These are phyloP conservation scores for Pemphredon lugubris DNA, from an alignment of 2,888 invertebrate genomes.

Conservation along the genomic window DNA sequence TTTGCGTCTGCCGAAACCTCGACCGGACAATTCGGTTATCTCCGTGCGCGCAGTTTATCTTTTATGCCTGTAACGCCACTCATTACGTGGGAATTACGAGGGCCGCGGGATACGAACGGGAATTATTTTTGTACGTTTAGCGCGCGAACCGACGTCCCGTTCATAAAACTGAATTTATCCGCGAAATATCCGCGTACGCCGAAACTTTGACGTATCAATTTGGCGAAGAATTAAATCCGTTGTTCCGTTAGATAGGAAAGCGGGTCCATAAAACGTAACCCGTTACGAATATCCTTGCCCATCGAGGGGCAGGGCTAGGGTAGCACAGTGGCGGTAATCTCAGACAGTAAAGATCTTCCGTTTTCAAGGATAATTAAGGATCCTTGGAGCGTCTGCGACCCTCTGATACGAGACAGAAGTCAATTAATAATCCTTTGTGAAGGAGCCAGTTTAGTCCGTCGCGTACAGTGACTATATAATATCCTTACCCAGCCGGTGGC, in stretches of 20 bases:
- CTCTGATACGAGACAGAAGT: conserved; percentile 69
- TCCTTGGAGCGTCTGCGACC: conserved; percentile 62
- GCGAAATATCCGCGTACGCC: no score
- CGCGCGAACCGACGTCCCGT: no score
- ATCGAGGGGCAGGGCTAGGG: conserved; percentile 27
- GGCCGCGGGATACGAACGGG: no score
- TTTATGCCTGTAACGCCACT: neutral
- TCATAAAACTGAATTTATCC: neutral
- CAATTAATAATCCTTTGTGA: conserved; percentile 70
- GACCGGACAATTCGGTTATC: neutral
- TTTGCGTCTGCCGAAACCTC: neutral
- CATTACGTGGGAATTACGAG: neutral
- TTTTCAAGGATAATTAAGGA: conserved; percentile 69
- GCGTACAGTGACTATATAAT: conserved; percentile 65
- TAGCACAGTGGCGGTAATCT: conserved; percentile 50
- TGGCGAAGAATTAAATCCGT: no score
- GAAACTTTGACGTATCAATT: no score
- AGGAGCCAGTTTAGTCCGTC: conserved; percentile 63
- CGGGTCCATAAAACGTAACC: conserved; percentile 14
- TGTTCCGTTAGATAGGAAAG: neutral
- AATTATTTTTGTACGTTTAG: no score
- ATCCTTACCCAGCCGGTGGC: conserved; percentile 48
- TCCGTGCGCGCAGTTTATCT: neutral
- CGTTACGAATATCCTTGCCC: conserved; percentile 27
- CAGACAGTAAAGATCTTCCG: conserved; percentile 57